phyloP scores from a whole-genome alignment of 2,888 invertebrate species.

The Lobophora halterata region DNA sequence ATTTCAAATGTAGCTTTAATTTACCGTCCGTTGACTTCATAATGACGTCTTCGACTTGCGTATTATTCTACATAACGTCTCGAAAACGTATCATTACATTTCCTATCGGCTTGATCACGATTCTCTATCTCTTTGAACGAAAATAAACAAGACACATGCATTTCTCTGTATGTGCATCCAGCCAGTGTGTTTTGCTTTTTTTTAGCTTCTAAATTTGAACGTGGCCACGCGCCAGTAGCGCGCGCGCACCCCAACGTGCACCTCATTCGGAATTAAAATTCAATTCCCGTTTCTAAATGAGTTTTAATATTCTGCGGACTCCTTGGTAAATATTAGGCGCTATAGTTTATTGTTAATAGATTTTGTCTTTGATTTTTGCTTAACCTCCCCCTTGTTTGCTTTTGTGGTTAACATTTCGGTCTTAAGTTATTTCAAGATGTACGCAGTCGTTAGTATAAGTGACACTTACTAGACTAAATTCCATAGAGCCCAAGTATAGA shows the following conservation, averaged over 20 bases:
- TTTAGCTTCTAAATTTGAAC: constrained; percentile 73
- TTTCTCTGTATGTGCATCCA: constrained; percentile 73
- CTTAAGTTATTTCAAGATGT: constrained; percentile 16
- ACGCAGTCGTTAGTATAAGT: constrained; percentile 12
- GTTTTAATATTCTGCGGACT: constrained; percentile 24
- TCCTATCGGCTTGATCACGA: constrained; percentile 27
- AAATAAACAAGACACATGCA: constrained; percentile 61
- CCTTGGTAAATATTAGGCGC: constrained; percentile 54
- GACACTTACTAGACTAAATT: constrained; percentile 34
- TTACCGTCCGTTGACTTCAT: constrained; percentile 16
- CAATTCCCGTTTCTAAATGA: constrained; percentile 36
- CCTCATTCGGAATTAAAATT: constrained; percentile 47
- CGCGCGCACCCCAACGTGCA: constrained; percentile 62
- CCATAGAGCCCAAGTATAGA: constrained; percentile 56
- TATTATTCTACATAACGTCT: constrained; percentile 16
- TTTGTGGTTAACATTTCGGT: constrained; percentile 38
- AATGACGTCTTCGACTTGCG: constrained; percentile 15
- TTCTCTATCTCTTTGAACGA: constrained; percentile 45
- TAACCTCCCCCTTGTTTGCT: constrained; percentile 30
- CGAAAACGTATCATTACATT: constrained; percentile 19
- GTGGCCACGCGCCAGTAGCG: constrained; percentile 72
- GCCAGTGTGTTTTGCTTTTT: constrained; percentile 54
- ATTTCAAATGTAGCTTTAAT: constrained; percentile 4
- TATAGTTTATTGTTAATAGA: constrained; percentile 17
- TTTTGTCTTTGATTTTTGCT: constrained; percentile 19